A percentile compares a stretch with the other conserved stretches of the same genome.
phyloP scores from a whole-genome alignment of 2,113 vertebrate species.

The Cyprinodon brontotheroides region DNA sequence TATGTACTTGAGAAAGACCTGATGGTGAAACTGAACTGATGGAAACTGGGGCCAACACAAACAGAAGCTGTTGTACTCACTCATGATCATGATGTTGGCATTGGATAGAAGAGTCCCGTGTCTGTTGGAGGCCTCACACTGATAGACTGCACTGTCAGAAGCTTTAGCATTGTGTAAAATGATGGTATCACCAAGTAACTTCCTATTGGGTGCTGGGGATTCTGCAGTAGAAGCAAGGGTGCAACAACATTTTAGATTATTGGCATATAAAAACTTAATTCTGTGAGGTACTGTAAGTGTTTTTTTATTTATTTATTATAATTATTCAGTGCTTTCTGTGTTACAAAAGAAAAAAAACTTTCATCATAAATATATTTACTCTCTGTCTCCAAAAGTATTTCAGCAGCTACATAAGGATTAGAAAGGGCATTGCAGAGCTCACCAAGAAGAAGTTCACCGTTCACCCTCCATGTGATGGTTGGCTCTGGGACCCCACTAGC shows the following conservation, averaged over 20 bases:
- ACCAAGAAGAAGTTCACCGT: slow-evolving; percentile 84
- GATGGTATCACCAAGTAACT: slow-evolving; percentile 75
- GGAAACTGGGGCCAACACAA: neutral
- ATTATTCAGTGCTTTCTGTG: too few relatives aligned
- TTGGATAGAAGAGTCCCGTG: slow-evolving; percentile 90
- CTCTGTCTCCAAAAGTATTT: neutral
- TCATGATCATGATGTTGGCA: slow-evolving; percentile 90
- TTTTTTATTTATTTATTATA: neutral
- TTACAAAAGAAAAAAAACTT: too few relatives aligned
- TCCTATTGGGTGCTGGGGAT: slow-evolving; percentile 66
- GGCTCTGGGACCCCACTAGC: slow-evolving; percentile 87
- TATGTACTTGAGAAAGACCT: neutral
- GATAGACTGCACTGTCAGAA: slow-evolving; percentile 90
- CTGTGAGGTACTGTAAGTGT: neutral
- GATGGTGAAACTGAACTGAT: neutral
- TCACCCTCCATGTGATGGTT: slow-evolving; percentile 85
- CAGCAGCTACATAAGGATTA: neutral
- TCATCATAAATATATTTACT: too few relatives aligned
- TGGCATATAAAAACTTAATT: too few relatives aligned
- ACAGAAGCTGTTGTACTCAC: slow-evolving; percentile 73
- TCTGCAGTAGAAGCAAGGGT: slow-evolving; percentile 57
- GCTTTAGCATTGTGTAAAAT: slow-evolving; percentile 83
- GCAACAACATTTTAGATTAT: neutral
- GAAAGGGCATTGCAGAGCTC: slow-evolving; percentile 43
- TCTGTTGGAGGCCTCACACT: slow-evolving; percentile 90